Evolutionary conservation across 2,113 vertebrate species (phyloP), one percentile per base, ranked within the genome.

Genomic region (Pholis gunnellus): DNA sequence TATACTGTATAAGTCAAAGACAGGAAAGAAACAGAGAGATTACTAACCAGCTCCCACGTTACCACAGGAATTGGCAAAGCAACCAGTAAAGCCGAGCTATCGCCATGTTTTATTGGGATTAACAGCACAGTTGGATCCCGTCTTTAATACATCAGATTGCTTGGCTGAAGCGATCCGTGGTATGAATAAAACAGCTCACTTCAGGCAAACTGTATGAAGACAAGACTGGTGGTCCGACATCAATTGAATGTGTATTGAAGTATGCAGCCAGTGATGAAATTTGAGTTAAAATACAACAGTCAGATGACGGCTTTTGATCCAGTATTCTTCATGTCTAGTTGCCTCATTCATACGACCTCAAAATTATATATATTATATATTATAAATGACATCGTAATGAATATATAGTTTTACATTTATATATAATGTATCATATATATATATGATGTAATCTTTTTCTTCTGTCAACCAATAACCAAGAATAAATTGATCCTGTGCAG

Each of bases 141-240:
- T 85, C 77, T 79, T 87, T 75, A 88, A 88, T 83, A 81, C 87
- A 88, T 83, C 68, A 69, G 70, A 74, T 36, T 57, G 25, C 48
- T 82, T 75, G 78, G 81, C 81, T 72, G n/a, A 78, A 82, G 34
- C 1, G 1, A 60, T 42, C 3, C 13, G 17, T n/a, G 67, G 15
- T 72, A 82, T 85, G 84, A 91, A 91, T 89, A 88, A 91, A 88
- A 75, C 52, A 87, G 79, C 61, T 74, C 22, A 63, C 72, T 82
- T 42, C 38, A 38, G 66, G 70, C 68, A 60, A 78, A 73, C 9
- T 56, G 22, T 78, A 72, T 56, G 29, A 46, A 72, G 25, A 36
- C 36, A 74, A 72, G 31, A 54, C 40, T 36, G 22, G 11, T 34
- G 65, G 63, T 65, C 68, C n/a, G 31, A 40, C 52, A 72, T 46